Conservation (phyloP, 2,888 invertebrate genomes). For the Anaspis maculata region DNA sequence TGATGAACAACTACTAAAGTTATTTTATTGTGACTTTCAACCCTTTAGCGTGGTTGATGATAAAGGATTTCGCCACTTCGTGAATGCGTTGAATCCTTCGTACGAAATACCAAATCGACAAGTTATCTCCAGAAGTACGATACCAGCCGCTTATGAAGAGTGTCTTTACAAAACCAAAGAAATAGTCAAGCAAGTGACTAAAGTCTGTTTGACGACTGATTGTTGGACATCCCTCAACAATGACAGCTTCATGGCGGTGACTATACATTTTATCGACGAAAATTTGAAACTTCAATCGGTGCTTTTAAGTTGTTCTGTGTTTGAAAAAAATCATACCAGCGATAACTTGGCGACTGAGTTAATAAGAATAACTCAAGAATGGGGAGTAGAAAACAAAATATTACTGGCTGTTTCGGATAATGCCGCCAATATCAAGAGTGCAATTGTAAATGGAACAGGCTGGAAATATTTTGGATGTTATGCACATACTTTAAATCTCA, state of each 20-base stretch:
- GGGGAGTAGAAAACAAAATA: constrained; percentile 18
- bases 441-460: constrained; percentile 14
- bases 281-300: constrained; percentile 8
- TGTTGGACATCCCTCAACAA: constrained; percentile 27
- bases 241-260: constrained; percentile 26
- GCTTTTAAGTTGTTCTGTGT: constrained; percentile 18
- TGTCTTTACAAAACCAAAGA: constrained; percentile 13
- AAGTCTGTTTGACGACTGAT: constrained; percentile 25
- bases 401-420: constrained; percentile 22
- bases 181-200: constrained; percentile 7
- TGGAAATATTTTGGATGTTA: constrained; percentile 25
- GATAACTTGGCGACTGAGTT: constrained; percentile 14
- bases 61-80: constrained; percentile 11
- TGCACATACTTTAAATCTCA: constrained; percentile 26
- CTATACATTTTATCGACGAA: constrained; percentile 16
- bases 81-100: constrained; percentile 8
- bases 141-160: constrained; percentile 4
- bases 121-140: constrained; percentile 6
- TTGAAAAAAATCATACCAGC: constrained; percentile 17
- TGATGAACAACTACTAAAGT: constrained; percentile 2
- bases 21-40: constrained; percentile 9
- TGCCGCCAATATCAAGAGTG: constrained; percentile 24
- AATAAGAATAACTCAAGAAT: constrained; percentile 12
- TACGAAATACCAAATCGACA: constrained; percentile 10
- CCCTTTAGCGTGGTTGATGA: constrained; percentile 14